Evolutionary conservation across 2,797 vertebrate species (phyloP), one percentile per base, ranked within the genome.

Genomic region (Coregonus sp.): DNA sequence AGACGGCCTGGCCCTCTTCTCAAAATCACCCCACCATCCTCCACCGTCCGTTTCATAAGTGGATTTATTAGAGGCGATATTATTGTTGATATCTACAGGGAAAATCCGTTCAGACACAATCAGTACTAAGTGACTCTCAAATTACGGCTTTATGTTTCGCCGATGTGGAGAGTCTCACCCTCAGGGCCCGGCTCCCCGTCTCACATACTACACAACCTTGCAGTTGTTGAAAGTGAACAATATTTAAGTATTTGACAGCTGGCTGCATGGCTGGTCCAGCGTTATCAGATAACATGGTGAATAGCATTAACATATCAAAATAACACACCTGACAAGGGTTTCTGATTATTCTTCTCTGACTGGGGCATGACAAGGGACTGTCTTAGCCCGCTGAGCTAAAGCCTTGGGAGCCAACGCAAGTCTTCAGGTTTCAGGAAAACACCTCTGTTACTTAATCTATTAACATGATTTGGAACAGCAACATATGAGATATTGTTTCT

Each of bases 31-130:
- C 40, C 59, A 37, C 35, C 50, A 25, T 31, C 37, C 20, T 47
- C 37, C 11, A 71, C 70, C 14, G 77, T 87, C 80, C 85, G 68
- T 72, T 71, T 11, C 56, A 66, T 18, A 40, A 72, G 61, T 72
- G 59, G 59, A 63, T 75, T 47, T 67, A 59, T 74, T 29, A 72
- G 56, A 20, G n/a, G 12, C 12, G 73, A 75, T 79, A 68, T 75
- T 89, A 76, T 80, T 81, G 75, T 78, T 80, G 68, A 81, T 87
- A 77, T 81, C 80, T 73, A 37, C 16, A 72, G 80, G 79, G 76
- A 78, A 29, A 79, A 81, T 83, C 79, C 78, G 84, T 86, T 89
- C 72, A 81, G 73, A 83, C 69, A 69, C 79, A 88, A 82, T 86
- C 82, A 81, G 68, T 78, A 74, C 65, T 73, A 83, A 82, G 76